phyloP scores from a whole-genome alignment of 2,888 invertebrate genomes.

The Koerneria pararmatus region DNA sequence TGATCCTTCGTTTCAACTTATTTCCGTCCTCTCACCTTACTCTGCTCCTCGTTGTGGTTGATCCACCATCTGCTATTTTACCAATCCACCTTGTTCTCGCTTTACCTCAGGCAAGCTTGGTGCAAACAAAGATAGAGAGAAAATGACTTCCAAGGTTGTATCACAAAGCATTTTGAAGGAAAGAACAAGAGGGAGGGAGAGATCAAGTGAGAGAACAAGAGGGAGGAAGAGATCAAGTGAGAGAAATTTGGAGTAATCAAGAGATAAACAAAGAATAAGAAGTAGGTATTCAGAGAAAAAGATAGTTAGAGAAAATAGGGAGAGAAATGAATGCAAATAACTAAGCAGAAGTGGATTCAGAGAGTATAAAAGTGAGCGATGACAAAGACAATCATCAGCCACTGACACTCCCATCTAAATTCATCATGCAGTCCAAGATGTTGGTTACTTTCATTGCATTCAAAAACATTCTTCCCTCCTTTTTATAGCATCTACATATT shows the following conservation, averaged over 20 bases:
- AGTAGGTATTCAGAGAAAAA: constrained; percentile 4
- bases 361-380: too few species aligned
- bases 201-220: neutral
- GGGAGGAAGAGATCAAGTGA: constrained; percentile 6
- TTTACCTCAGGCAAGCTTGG: neutral
- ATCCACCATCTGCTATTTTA: too few species aligned
- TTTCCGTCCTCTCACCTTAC: neutral
- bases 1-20: neutral
- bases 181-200: neutral
- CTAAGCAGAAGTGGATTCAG: too few species aligned
- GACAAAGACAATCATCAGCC: too few species aligned
- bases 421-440: too few species aligned
- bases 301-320: constrained; percentile 2
- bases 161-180: neutral
- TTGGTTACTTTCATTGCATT: too few species aligned
- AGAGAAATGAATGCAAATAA: constrained; percentile 22
- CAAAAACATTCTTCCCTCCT: too few species aligned
- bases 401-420: too few species aligned
- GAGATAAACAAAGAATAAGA: constrained; percentile 15
- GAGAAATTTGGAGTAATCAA: constrained; percentile 10
- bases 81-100: too few species aligned
- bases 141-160: neutral
- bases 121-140: neutral
- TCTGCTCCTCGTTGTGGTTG: too few species aligned
- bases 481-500: too few species aligned